phyloP scores from a whole-genome alignment of 1,140 invertebrate species.

The Ladona fulva region DNA sequence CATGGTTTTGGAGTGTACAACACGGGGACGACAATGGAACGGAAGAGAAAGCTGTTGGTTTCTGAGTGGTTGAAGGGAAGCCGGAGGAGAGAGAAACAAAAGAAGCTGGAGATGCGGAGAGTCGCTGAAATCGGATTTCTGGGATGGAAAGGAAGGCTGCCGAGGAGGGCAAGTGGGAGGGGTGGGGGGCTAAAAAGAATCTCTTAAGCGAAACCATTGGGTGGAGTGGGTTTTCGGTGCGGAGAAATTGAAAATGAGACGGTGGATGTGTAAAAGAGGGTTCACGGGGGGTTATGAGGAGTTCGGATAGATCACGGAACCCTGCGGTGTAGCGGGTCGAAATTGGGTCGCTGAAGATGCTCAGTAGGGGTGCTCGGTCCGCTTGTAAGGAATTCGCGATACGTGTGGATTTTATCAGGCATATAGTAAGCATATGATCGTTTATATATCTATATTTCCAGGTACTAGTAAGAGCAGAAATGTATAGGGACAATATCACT shows the following conservation, averaged over 20 bases:
- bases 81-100: not conserved
- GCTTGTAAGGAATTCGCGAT: too few relatives aligned
- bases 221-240: not conserved
- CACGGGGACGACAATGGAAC: not conserved
- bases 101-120: not conserved
- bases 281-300: not conserved
- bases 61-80: not conserved
- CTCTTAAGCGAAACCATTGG: not conserved
- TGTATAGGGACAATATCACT: too few relatives aligned
- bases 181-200: not conserved
- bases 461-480: too few relatives aligned
- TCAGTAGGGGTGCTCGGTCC: too few relatives aligned
- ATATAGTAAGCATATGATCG: too few relatives aligned
- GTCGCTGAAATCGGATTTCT: not conserved
- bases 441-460: too few relatives aligned
- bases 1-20: conserved; percentile 5
- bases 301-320: too few relatives aligned
- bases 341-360: not conserved
- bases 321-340: too few relatives aligned
- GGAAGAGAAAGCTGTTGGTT: conserved; percentile 4
- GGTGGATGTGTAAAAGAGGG: not conserved
- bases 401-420: too few relatives aligned
- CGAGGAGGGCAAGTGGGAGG: not conserved
- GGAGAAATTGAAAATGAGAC: too few relatives aligned
- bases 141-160: not conserved